Percentiles rank a stretch among this genome's conserved stretches.
Evolutionary conservation across 1,140 invertebrate genomes (phyloP).

Genomic region (Achatina immaculata): DNA sequence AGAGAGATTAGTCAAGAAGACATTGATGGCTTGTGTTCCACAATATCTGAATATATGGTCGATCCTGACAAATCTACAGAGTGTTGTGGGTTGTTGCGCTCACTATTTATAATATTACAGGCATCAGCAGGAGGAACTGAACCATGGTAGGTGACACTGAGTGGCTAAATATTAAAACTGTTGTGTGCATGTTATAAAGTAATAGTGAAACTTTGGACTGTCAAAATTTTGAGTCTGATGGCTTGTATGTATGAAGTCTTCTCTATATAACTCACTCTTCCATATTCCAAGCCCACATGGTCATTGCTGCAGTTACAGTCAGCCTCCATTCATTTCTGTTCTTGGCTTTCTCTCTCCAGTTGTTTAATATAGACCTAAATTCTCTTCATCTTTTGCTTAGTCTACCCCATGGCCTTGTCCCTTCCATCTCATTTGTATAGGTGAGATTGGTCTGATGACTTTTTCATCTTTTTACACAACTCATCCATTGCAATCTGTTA

Average conservation of each 20-base stretch:
- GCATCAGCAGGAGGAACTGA: conserved; percentile 51
- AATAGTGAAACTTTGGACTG: background rate
- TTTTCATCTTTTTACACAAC: too few species aligned
- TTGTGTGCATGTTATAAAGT: too few species aligned
- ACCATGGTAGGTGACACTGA: conserved; percentile 49
- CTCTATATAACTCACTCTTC: background rate
- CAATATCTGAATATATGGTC: conserved; percentile 48
- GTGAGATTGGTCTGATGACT: too few species aligned
- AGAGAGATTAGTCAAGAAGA: conserved; percentile 61
- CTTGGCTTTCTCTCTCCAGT: too few species aligned
- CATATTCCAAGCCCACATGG: too few species aligned
- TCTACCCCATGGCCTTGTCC: too few species aligned
- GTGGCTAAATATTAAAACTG: background rate
- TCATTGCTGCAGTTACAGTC: background rate
- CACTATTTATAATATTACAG: conserved; percentile 60
- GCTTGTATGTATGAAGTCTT: background rate
- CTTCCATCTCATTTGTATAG: too few species aligned
- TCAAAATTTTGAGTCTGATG: background rate
- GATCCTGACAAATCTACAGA: conserved; percentile 58
- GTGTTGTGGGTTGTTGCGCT: conserved; percentile 51
- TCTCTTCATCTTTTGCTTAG: too few species aligned
- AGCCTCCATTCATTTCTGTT: too few species aligned
- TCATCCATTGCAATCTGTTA: too few species aligned
- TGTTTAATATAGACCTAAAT: too few species aligned
- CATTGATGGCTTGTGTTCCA: conserved; percentile 55